Base-by-base conservation (phyloP, 2,888 invertebrate genomes). In the Rhagophthalmus giganteus region DNA sequence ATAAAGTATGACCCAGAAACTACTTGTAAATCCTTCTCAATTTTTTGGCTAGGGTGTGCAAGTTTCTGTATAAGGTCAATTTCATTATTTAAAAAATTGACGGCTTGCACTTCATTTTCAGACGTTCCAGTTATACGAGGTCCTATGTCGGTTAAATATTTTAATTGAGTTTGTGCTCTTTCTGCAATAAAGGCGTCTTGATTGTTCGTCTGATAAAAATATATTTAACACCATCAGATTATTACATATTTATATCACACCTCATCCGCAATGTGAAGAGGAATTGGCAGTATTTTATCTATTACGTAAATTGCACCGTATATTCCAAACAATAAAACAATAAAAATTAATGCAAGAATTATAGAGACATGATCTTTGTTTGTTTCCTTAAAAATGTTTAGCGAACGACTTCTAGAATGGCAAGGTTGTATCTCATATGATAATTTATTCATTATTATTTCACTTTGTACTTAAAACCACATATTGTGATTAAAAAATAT, bases 81-180 rank as follows among this genome's bases (percentile, higher is more conserved):
- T 61, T 82, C 81, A 45, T 72, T 67, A 61, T 78, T 78, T 48
- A 87, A 71, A 68, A 81, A 80, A 59, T 81, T 77, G 27, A 86
- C 83, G 2, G 86, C 83, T 27, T 80, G 58, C 35, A 87, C 81
- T 77, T 94, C 93, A 77, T 90, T 92, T 70, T 85, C 88, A 64
- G 87, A 81, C 69, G 89, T 88, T 28, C 94, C 94, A n/a, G 83
- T 81, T 1, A 86, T 81, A 57, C 86, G 76, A 0, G 87, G 86
- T 0, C 90, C 90, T 33, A 87, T 72, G n/a, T 77, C 77, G 1
- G 85, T 82, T 14, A 90, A 70, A 40, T 79, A 76, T 13, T 78
- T 72, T 11, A 90, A 73, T 71, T 84, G 80, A 53, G 78, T 69
- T 60, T 81, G 77, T 0, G 89, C 88, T 57, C 86, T 76, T 71